Conservation (phyloP, 2,113 vertebrate species). For the Noctilio leporinus region DNA sequence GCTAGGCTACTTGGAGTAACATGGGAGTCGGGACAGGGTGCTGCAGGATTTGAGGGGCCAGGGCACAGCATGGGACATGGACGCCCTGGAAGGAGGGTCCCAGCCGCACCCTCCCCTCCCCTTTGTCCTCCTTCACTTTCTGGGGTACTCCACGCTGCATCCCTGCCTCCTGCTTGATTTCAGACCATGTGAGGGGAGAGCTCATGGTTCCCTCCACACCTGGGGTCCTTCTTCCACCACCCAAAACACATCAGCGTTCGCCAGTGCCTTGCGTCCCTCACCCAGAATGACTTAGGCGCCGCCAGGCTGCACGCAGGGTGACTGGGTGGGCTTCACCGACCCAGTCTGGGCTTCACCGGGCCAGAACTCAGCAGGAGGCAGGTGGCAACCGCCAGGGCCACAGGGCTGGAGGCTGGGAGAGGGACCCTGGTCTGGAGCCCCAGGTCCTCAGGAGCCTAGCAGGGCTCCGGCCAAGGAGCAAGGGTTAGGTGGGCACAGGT, state of each 20-base stretch:
- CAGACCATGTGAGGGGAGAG: neutral
- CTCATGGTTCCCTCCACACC: rapidly evolving
- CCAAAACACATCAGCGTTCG: neutral
- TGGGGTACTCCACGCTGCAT: neutral
- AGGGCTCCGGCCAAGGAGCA: neutral
- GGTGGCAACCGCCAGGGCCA: too few species aligned
- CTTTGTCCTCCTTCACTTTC: too few species aligned
- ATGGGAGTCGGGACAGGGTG: too few species aligned
- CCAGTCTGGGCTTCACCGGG: rapidly evolving
- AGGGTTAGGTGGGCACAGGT: neutral
- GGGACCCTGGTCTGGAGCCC: neutral
- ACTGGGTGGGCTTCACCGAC: neutral
- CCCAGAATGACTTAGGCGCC: neutral
- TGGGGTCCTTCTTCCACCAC: too few species aligned
- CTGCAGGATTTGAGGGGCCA: rapidly evolving
- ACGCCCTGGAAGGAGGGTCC: rapidly evolving
- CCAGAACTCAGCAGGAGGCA: too few species aligned
- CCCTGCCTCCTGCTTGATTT: neutral
- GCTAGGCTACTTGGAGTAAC: rapidly evolving
- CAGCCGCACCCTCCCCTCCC: rapidly evolving
- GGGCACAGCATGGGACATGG: rapidly evolving
- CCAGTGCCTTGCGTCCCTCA: neutral
- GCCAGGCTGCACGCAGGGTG: rapidly evolving
- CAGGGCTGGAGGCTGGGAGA: too few species aligned
- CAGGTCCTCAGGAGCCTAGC: neutral